A percentile compares a stretch with the other conserved stretches of the same genome.
Evolutionary conservation across 2,113 vertebrate genomes (phyloP).

Genomic region (Marcusenius ussheri): DNA sequence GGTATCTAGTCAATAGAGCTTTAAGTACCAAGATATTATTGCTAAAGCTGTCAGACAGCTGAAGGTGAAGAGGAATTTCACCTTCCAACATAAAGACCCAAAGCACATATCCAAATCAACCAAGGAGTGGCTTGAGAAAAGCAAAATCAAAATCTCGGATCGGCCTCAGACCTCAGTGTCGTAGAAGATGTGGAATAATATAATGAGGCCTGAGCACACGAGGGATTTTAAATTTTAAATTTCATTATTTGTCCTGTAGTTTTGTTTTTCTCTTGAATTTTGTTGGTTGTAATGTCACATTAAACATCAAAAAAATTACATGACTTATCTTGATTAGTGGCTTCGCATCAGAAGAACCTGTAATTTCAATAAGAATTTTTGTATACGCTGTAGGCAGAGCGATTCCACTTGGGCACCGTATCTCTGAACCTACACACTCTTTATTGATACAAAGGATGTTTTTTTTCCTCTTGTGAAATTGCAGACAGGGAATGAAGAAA

Average conservation of each 20-base stretch:
- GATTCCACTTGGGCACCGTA: not conserved
- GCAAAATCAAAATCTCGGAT: not conserved
- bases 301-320: not conserved
- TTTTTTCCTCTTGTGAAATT: not conserved
- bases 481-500: not conserved
- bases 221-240: not conserved
- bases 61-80: not conserved
- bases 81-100: not conserved
- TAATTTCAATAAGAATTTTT: not conserved
- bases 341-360: not conserved
- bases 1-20: not conserved
- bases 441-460: not conserved
- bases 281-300: not conserved
- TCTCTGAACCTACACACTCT: not conserved
- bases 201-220: not conserved
- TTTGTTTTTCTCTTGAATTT: not conserved
- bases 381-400: not conserved
- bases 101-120: not conserved
- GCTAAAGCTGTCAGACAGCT: not conserved
- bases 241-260: not conserved
- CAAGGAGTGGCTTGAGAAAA: not conserved
- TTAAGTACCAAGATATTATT: not conserved
- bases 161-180: not conserved
- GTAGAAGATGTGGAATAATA: not conserved
- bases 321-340: not conserved